Conservation (phyloP, 2,888 invertebrate genomes). For the Pseudeuparius sepicola region DNA sequence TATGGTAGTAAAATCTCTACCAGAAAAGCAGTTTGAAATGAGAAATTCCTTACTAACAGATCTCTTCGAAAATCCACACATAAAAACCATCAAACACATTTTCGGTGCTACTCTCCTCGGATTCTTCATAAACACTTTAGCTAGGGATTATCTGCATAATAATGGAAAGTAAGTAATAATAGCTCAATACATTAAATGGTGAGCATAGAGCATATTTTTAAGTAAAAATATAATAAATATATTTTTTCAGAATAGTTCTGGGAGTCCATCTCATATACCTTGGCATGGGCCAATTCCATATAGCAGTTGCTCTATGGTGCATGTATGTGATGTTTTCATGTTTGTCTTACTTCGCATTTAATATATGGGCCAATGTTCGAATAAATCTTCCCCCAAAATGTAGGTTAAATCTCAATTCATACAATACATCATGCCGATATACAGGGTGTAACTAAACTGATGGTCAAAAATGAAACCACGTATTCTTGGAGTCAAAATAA, state of each 20-base stretch:
- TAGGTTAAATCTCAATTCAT: slow-evolving; percentile 31
- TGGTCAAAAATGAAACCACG: too few species aligned
- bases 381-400: slow-evolving; percentile 32
- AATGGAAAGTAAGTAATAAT: slow-evolving; percentile 57
- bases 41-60: slow-evolving; percentile 75
- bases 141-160: slow-evolving; percentile 63
- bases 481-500: too few species aligned
- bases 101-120: slow-evolving; percentile 68
- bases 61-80: slow-evolving; percentile 61
- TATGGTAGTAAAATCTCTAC: slow-evolving; percentile 36
- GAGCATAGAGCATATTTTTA: too few species aligned
- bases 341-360: slow-evolving; percentile 38
- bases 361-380: slow-evolving; percentile 41
- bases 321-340: slow-evolving; percentile 41
- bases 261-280: slow-evolving; percentile 49
- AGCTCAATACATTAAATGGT: too few species aligned
- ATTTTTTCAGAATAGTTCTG: slow-evolving; percentile 43
- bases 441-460: too few species aligned
- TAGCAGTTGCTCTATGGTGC: slow-evolving; percentile 47
- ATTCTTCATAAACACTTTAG: slow-evolving; percentile 60
- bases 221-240: too few species aligned
- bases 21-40: slow-evolving; percentile 56
- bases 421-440: too few species aligned
- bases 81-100: slow-evolving; percentile 76
- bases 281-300: slow-evolving; percentile 51